Base-by-base conservation (phyloP, 2,888 invertebrate species). In the Plebejus melissa region DNA sequence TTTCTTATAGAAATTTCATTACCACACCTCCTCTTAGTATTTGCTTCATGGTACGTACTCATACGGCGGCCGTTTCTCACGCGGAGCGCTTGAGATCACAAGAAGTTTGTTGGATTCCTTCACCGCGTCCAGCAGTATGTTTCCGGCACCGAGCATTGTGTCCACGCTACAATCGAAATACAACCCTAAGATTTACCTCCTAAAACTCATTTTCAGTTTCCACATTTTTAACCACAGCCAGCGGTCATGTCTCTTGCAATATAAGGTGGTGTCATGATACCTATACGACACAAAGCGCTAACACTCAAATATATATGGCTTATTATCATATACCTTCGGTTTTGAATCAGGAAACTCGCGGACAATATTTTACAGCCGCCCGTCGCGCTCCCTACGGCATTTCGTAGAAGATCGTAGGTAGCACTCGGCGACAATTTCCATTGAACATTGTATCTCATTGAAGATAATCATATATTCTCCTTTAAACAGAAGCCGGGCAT, bases 121-220 rank as follows among this genome's bases (percentile, higher is more conserved):
- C 82, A 85, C 83, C 83, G 82, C 82, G 82, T 82, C 80, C 76
- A 76, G 77, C 77, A 78, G 77, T 79, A 78, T 77, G 79, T 78
- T 82, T 83, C 82, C 82, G 82, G 81, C 80, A 81, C 77, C 77
- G 60, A 74, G 76, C 76, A 81, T 81, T 81, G 80, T 82, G 75
- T 74, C 74, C 71, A 41, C 4, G 6, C 5, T 74, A 57, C 74
- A 77, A 76, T 65, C 58, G 36, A 78, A 76, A 79, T 74, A 77
- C 69, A 77, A 76, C 76, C 76, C 74, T 75, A 78, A 65, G 57
- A n/a, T 32, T 60, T 46, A 74, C 7, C 16, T 11, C 7, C 69
- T 77, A 76, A 74, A 75, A 74, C 72, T 28, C 38, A 72, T 76
- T 79, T 79, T 78, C 36, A 32, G 13, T 69, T 58, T 32, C 11